Percentiles rank a stretch among this genome's conserved stretches.
Conservation (phyloP, 2,888 invertebrate species). For the Julus scanicus region DNA sequence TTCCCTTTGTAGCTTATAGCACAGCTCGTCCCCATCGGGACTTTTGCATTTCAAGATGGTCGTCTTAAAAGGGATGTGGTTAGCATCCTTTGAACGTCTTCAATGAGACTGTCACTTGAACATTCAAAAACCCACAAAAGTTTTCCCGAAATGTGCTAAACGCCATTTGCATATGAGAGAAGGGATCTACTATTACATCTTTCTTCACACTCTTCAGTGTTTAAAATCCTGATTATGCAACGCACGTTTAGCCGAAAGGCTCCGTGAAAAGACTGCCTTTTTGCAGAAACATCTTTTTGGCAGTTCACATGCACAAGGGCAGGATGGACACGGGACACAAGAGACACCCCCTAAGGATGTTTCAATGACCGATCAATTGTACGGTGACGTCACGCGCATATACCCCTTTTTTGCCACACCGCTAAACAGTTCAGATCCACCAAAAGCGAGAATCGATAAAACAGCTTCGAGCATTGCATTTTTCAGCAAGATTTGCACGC, state of each 20-base stretch:
- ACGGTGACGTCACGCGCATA: neutral
- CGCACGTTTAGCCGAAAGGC: neutral
- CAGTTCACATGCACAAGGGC: neutral
- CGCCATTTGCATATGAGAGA: slow-evolving; percentile 25
- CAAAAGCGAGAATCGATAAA: neutral
- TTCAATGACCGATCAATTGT: slow-evolving; percentile 21
- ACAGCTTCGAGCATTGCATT: neutral
- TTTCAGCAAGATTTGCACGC: neutral
- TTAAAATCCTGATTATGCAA: slow-evolving; percentile 30
- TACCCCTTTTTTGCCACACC: slow-evolving; percentile 12
- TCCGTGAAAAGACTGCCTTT: neutral
- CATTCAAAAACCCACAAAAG: slow-evolving; percentile 24
- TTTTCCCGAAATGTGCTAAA: slow-evolving; percentile 41
- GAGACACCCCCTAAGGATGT: neutral
- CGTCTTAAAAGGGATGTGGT: slow-evolving; percentile 42
- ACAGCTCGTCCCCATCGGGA: slow-evolving; percentile 1
- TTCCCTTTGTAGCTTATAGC: neutral
- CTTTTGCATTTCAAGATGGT: slow-evolving; percentile 34
- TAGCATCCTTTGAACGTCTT: slow-evolving; percentile 21
- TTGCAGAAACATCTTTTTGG: neutral
- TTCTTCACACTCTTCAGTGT: slow-evolving; percentile 10
- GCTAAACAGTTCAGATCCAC: neutral
- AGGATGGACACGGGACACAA: neutral
- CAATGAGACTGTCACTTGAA: slow-evolving; percentile 30
- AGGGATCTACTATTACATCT: slow-evolving; percentile 32